Percentiles rank a stretch among this genome's conserved stretches.
Evolutionary conservation across 2,797 vertebrate species (phyloP).

Genomic region (Hydrolagus colliei): DNA sequence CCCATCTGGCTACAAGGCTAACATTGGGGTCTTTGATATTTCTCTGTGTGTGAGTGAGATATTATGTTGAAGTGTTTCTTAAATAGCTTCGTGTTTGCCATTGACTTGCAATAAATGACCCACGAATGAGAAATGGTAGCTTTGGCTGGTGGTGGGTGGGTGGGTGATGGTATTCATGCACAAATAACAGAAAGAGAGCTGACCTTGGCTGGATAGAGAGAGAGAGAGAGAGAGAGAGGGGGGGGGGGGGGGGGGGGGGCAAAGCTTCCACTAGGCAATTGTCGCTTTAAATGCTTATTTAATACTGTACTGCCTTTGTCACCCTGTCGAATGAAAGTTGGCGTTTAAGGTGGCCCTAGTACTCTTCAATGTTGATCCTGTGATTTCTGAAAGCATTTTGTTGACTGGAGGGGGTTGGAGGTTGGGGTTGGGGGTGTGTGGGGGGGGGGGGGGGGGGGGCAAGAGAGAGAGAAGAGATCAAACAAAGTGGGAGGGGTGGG

Average conservation of each 20-base stretch:
- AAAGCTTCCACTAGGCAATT: not conserved
- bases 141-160: not conserved
- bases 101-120: conserved; percentile 53
- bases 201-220: conserved; percentile 42
- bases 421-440: no score
- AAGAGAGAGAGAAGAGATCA: no score
- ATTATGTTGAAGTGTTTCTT: conserved; percentile 37
- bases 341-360: not conserved
- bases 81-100: conserved; percentile 45
- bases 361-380: not conserved
- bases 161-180: conserved; percentile 53
- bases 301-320: not conserved
- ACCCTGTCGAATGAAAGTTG: conserved; percentile 6
- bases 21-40: not conserved
- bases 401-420: no score
- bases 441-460: no score
- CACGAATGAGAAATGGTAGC: conserved; percentile 46
- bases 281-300: conserved; percentile 36
- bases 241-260: no score
- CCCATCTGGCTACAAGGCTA: not conserved
- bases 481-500: no score
- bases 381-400: not conserved
- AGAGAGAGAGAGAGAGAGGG: no score
- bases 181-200: conserved; percentile 45
- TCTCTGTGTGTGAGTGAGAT: conserved; percentile 37